Percentiles rank a stretch among this genome's conserved stretches.
Evolutionary conservation across 2,888 invertebrate species (phyloP).

Genomic region (Entomobrya multifasciata): DNA sequence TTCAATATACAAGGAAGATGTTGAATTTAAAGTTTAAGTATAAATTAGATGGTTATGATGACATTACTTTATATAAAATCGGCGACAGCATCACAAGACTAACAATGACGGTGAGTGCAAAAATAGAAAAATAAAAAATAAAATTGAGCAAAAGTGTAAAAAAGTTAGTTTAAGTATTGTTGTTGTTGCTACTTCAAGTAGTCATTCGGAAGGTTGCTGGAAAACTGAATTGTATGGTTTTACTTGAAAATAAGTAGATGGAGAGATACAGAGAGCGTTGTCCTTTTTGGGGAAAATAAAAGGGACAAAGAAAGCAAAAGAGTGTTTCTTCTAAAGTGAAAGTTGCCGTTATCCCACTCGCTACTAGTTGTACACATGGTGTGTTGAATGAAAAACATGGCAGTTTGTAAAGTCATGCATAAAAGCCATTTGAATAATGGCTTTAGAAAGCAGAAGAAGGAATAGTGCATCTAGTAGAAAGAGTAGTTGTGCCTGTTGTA

Average conservation of each 20-base stretch:
- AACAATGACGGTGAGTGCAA: background rate
- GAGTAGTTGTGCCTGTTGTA: constrained; percentile 1
- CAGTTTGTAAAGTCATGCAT: constrained; percentile 34
- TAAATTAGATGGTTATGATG: too few relatives aligned
- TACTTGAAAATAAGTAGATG: background rate
- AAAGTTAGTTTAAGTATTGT: constrained; percentile 38
- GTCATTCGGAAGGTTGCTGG: constrained; percentile 12
- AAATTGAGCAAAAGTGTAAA: background rate
- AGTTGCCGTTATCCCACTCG: constrained; percentile 17
- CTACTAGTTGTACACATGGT: background rate
- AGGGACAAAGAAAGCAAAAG: background rate
- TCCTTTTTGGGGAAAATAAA: background rate
- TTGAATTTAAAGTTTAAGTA: too few relatives aligned
- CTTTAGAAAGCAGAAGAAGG: constrained; percentile 15
- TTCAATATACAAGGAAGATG: background rate
- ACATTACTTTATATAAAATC: too few relatives aligned
- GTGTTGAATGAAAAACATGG: background rate
- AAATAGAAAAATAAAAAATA: background rate
- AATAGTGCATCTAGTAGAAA: background rate
- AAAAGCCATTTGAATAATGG: constrained; percentile 50
- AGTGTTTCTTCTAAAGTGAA: background rate
- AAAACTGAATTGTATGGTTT: constrained; percentile 24
- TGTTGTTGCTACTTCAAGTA: constrained; percentile 21
- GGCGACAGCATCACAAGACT: background rate
- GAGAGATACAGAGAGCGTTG: constrained; percentile 11